These are phyloP conservation scores for Trichonephila clavipes DNA, from an alignment of 1,140 invertebrate genomes.

Conservation along the genomic window DNA sequence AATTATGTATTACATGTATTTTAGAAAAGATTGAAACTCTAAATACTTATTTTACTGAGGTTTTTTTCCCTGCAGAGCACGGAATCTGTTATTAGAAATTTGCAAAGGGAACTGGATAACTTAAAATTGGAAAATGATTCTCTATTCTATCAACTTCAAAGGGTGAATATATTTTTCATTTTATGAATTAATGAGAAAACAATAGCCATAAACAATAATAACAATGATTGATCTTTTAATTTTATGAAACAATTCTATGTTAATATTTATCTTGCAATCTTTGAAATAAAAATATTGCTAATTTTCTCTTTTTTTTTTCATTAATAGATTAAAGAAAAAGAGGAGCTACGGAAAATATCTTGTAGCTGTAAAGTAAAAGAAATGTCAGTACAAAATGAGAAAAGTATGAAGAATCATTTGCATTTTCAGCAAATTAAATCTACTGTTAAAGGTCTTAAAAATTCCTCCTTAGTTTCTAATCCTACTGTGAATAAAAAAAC, in stretches of 20 bases:
- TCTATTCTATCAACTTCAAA: constrained; percentile 17
- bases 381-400: neutral
- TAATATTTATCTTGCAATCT: neutral
- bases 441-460: neutral
- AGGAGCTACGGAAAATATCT: neutral
- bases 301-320: neutral
- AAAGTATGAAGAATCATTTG: neutral
- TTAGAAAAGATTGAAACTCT: too few species aligned
- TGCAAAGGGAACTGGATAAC: constrained; percentile 19
- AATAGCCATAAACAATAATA: too few species aligned
- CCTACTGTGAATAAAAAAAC: neutral
- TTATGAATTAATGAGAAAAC: too few species aligned
- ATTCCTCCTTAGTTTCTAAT: neutral
- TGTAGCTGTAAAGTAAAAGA: neutral
- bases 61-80: neutral
- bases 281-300: neutral
- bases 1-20: too few species aligned
- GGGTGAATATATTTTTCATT: neutral
- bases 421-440: neutral
- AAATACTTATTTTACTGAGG: too few species aligned
- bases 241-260: too few species aligned
- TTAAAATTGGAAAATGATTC: constrained; percentile 53
- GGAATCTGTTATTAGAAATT: constrained; percentile 39
- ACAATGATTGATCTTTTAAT: too few species aligned
- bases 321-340: neutral